phyloP scores from a whole-genome alignment of 2,888 invertebrate genomes.

The Drosophila kuntzei region DNA sequence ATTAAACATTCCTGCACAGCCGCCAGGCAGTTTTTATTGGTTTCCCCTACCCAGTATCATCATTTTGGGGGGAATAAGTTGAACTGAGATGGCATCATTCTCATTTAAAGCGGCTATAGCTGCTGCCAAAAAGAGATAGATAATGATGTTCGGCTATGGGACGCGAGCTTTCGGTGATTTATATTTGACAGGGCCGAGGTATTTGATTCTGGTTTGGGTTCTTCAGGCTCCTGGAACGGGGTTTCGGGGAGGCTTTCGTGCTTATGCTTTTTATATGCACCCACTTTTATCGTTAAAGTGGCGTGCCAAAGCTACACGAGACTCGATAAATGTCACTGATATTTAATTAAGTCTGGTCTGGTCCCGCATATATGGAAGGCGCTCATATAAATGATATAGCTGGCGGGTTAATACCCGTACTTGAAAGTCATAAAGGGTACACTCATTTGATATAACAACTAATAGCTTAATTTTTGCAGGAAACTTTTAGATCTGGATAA shows the following conservation, averaged over 20 bases:
- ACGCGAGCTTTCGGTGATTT: constrained; percentile 74
- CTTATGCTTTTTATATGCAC: constrained; percentile 46
- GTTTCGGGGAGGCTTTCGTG: constrained; percentile 15
- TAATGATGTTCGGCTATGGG: constrained; percentile 47
- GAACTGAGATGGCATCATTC: constrained; percentile 19
- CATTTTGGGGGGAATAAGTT: neutral
- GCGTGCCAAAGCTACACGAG: constrained; percentile 76
- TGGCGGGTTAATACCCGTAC: constrained; percentile 21
- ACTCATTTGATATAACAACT: no score
- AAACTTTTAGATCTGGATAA: no score
- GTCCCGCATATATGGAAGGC: constrained; percentile 36
- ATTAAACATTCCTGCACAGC: constrained; percentile 83
- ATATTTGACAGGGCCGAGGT: constrained; percentile 75
- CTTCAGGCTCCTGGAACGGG: constrained; percentile 15
- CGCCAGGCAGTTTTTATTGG: constrained; percentile 63
- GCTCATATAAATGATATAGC: constrained; percentile 41
- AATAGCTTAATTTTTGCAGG: no score
- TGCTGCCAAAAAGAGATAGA: constrained; percentile 33
- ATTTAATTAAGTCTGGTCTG: constrained; percentile 78
- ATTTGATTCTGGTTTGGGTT: constrained; percentile 54
- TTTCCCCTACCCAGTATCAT: constrained; percentile 19
- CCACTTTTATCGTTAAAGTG: constrained; percentile 74
- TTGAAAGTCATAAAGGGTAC: neutral
- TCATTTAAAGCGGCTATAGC: neutral
- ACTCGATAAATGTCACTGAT: constrained; percentile 80